Evolutionary conservation across 1,140 invertebrate genomes (phyloP).

Genomic region (Scylla paramamosain): DNA sequence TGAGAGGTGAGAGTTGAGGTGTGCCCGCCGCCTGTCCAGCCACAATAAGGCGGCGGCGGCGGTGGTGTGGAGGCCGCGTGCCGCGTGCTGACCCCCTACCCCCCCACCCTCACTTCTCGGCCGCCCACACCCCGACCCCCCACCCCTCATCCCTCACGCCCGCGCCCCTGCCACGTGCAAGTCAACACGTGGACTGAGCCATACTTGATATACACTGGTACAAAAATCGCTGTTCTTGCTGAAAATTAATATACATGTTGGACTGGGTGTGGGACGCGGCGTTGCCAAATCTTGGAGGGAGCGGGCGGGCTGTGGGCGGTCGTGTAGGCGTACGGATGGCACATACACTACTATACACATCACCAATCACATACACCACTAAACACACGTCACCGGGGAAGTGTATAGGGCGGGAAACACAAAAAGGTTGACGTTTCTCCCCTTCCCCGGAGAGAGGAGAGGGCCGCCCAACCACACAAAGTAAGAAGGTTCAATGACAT

Average conservation of each 20-base stretch:
- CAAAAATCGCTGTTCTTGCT: not conserved
- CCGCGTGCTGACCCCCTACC: slow-evolving; percentile 56
- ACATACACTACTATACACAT: not conserved
- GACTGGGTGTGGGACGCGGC: slow-evolving; percentile 39
- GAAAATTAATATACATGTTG: slow-evolving; percentile 13
- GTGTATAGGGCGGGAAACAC: slow-evolving; percentile 65
- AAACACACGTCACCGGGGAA: slow-evolving; percentile 2
- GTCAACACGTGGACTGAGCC: slow-evolving; percentile 52
- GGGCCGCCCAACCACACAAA: slow-evolving; percentile 54
- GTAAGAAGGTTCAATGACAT: slow-evolving; percentile 76
- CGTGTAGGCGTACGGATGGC: slow-evolving; percentile 33
- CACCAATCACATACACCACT: not conserved
- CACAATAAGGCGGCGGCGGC: not conserved
- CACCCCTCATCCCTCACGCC: slow-evolving; percentile 34
- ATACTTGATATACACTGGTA: not conserved
- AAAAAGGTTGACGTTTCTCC: slow-evolving; percentile 65
- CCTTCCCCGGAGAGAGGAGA: not conserved
- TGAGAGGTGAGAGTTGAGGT: not conserved
- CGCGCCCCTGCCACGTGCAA: slow-evolving; percentile 59
- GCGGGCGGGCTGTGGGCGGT: slow-evolving; percentile 1
- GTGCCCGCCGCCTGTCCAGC: slow-evolving; percentile 30
- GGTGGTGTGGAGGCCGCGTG: slow-evolving; percentile 57
- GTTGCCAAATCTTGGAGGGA: slow-evolving; percentile 63
- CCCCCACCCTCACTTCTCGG: slow-evolving; percentile 37
- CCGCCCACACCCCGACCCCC: not conserved